Conservation (phyloP, 2,888 invertebrate species). For the Dermolepida albohirtum region DNA sequence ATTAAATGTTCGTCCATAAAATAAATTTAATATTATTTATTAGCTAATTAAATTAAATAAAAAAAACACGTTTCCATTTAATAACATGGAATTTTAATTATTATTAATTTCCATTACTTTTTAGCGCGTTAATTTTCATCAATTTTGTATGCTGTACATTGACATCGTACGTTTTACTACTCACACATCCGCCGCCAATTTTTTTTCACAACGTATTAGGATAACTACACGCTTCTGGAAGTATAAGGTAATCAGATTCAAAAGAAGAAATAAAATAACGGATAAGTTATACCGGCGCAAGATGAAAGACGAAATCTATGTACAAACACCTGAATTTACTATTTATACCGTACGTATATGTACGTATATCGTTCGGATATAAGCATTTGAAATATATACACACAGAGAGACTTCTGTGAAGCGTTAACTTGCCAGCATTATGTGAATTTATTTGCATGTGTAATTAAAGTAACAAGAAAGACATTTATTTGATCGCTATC, state of each 20-base stretch:
- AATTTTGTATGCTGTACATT: background rate
- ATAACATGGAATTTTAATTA: too few relatives aligned
- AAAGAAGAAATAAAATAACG: slow-evolving; percentile 28
- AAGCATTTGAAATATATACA: slow-evolving; percentile 30
- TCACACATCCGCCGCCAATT: background rate
- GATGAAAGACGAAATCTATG: slow-evolving; percentile 30
- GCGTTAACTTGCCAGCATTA: slow-evolving; percentile 38
- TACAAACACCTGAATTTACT: slow-evolving; percentile 37
- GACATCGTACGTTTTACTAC: background rate
- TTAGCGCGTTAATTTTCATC: too few relatives aligned
- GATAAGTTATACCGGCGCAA: slow-evolving; percentile 13
- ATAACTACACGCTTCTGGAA: slow-evolving; percentile 16
- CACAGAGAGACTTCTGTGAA: slow-evolving; percentile 11
- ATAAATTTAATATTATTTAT: too few relatives aligned
- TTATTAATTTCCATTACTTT: too few relatives aligned
- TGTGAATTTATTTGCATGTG: slow-evolving; percentile 44
- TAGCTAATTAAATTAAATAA: too few relatives aligned
- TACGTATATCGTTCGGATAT: slow-evolving; percentile 10
- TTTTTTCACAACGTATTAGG: background rate
- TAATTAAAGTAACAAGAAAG: slow-evolving; percentile 44
- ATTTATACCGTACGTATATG: slow-evolving; percentile 4
- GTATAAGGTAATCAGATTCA: slow-evolving; percentile 22
- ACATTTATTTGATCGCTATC: slow-evolving; percentile 42
- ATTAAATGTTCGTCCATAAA: too few relatives aligned
- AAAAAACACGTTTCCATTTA: too few relatives aligned